Evolutionary conservation across 2,888 invertebrate species (phyloP).

Genomic region (Tachystola acroxantha): DNA sequence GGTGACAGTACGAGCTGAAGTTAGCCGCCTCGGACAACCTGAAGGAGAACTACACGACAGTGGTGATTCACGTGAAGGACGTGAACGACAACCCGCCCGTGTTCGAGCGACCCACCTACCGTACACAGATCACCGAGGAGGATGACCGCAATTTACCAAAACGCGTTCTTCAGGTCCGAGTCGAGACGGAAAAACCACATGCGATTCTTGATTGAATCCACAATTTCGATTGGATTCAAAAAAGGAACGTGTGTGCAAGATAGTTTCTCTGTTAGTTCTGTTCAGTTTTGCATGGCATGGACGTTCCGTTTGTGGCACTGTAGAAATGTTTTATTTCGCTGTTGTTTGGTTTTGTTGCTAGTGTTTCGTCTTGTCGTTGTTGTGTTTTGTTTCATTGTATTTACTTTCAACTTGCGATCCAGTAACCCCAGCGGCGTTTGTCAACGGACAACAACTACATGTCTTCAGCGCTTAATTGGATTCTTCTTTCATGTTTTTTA

Average conservation of each 20-base stretch:
- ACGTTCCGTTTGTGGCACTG: conserved; percentile 48
- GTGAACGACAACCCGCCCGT: conserved; percentile 99
- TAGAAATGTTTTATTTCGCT: conserved; percentile 36
- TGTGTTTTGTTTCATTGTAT: conserved; percentile 37
- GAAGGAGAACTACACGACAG: conserved; percentile 97
- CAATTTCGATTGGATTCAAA: conserved; percentile 26
- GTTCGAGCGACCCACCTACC: conserved; percentile 95
- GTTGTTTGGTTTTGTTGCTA: conserved; percentile 48
- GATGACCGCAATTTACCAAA: conserved; percentile 96
- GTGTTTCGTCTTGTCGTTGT: conserved; percentile 40
- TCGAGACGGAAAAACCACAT: conserved; percentile 72
- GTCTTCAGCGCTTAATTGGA: conserved; percentile 7
- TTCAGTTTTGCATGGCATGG: conserved; percentile 66
- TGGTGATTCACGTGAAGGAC: conserved; percentile 97
- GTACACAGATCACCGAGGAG: conserved; percentile 97
- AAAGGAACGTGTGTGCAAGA: conserved; percentile 44
- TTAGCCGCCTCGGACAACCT: conserved; percentile 97
- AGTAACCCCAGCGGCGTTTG: conserved; percentile 31
- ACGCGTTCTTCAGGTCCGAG: conserved; percentile 90
- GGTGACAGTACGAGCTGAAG: conserved; percentile 91
- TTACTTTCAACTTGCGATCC: conserved; percentile 39
- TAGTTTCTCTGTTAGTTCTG: conserved; percentile 28
- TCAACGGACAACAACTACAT: conserved; percentile 18
- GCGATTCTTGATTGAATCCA: conserved; percentile 40
- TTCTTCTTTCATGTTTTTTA: conserved; percentile 2